phyloP scores from a whole-genome alignment of 1,140 invertebrate species.

The Calephelis virginiensis region DNA sequence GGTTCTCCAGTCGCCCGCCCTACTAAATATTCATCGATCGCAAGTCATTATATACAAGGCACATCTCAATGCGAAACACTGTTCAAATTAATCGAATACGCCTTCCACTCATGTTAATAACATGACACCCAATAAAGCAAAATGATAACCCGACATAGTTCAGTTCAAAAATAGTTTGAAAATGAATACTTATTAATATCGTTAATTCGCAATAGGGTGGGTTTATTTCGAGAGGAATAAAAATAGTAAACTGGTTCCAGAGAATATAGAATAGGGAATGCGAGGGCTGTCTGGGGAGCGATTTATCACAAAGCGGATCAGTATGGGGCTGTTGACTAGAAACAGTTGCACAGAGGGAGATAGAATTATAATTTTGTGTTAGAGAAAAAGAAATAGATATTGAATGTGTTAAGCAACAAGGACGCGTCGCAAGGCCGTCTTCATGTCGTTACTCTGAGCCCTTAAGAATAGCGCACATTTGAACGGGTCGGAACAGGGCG shows the following conservation, averaged over 20 bases:
- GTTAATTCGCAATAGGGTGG: constrained; percentile 44
- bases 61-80: constrained; percentile 40
- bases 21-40: constrained; percentile 62
- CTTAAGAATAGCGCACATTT: too few species aligned
- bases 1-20: constrained; percentile 38
- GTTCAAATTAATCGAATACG: constrained; percentile 45
- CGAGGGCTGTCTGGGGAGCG: constrained; percentile 55
- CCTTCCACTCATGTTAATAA: constrained; percentile 54
- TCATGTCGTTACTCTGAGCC: constrained; percentile 50
- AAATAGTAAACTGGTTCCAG: constrained; percentile 60
- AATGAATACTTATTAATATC: constrained; percentile 52
- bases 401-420: constrained; percentile 48
- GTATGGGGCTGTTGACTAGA: constrained; percentile 46
- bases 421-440: constrained; percentile 62
- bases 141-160: constrained; percentile 18
- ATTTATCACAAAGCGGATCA: constrained; percentile 62
- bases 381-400: constrained; percentile 30
- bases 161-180: constrained; percentile 45
- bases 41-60: constrained; percentile 52
- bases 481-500: too few species aligned
- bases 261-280: constrained; percentile 45
- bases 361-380: constrained; percentile 33
- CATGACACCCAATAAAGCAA: constrained; percentile 26
- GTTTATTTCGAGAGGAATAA: constrained; percentile 58
- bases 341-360: constrained; percentile 37